Evolutionary conservation across 2,888 invertebrate genomes (phyloP).

Genomic region (Phengaris arion): DNA sequence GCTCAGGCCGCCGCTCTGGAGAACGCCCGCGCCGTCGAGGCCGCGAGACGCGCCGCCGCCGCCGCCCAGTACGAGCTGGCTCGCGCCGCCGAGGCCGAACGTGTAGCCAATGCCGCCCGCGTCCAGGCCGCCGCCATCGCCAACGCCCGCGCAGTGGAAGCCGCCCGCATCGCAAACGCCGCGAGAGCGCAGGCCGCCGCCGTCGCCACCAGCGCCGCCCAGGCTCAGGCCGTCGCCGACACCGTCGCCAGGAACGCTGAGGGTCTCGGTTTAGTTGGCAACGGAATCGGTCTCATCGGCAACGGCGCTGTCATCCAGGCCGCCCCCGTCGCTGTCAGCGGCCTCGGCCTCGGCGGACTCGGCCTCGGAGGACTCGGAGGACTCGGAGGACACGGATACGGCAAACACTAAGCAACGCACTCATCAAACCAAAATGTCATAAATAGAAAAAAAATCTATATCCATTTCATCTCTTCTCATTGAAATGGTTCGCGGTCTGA

Average conservation of each 20-base stretch:
- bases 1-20: conserved; percentile 72
- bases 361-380: conserved; percentile 34
- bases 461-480: conserved; percentile 59
- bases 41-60: conserved; percentile 63
- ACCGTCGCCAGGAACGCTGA: conserved; percentile 61
- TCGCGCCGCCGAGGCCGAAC: conserved; percentile 60
- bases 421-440: conserved; percentile 34
- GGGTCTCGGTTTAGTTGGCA: conserved; percentile 43
- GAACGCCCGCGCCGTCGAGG: conserved; percentile 67
- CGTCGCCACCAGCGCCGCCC: conserved; percentile 59
- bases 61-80: conserved; percentile 56
- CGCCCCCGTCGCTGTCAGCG: conserved; percentile 37
- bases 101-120: conserved; percentile 67
- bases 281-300: conserved; percentile 43
- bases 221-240: conserved; percentile 64
- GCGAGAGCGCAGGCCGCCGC: conserved; percentile 59
- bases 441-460: conserved; percentile 58
- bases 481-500: conserved; percentile 71
- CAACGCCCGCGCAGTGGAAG: conserved; percentile 68
- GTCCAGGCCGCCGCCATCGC: conserved; percentile 68
- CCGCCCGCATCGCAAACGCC: conserved; percentile 67
- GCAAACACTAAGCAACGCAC: conserved; percentile 34
- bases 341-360: conserved; percentile 31
- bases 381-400: conserved; percentile 26
- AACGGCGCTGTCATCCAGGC: conserved; percentile 42